Evolutionary conservation across 1,140 invertebrate species (phyloP).

Genomic region (Chlorops oryzae): DNA sequence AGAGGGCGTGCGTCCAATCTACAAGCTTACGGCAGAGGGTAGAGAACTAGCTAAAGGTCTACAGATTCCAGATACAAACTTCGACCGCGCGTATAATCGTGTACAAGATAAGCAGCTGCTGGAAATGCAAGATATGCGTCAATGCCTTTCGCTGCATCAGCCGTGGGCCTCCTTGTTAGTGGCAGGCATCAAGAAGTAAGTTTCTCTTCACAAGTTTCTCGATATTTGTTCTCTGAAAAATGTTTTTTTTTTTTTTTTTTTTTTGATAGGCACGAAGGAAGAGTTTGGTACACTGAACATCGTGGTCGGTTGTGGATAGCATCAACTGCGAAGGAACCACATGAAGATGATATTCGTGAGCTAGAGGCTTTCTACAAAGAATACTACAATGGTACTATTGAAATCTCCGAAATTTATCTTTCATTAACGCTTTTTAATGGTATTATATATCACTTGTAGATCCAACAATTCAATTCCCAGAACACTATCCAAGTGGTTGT

Average conservation of each 20-base stretch:
- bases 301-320: constrained; percentile 92
- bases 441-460: constrained; percentile 47
- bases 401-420: background rate
- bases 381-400: constrained; percentile 58
- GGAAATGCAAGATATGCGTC: constrained; percentile 82
- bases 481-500: constrained; percentile 77
- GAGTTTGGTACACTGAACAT: constrained; percentile 87
- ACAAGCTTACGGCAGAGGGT: constrained; percentile 9
- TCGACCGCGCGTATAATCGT: constrained; percentile 46
- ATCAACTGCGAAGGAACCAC: constrained; percentile 69
- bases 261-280: constrained; percentile 75
- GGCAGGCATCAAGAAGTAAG: constrained; percentile 82
- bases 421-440: constrained; percentile 24
- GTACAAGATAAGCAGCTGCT: constrained; percentile 80
- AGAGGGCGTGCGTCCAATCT: constrained; percentile 14
- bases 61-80: constrained; percentile 15
- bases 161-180: constrained; percentile 91
- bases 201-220: background rate
- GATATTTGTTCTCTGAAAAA: background rate
- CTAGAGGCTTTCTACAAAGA: constrained; percentile 67
- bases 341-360: constrained; percentile 61
- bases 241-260: background rate
- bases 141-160: constrained; percentile 92
- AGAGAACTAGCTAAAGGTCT: constrained; percentile 8
- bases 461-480: constrained; percentile 65